Evolutionary conservation across 2,888 invertebrate species (phyloP), one percentile per base, ranked within the genome.

Genomic region (Nymphalis c-album): DNA sequence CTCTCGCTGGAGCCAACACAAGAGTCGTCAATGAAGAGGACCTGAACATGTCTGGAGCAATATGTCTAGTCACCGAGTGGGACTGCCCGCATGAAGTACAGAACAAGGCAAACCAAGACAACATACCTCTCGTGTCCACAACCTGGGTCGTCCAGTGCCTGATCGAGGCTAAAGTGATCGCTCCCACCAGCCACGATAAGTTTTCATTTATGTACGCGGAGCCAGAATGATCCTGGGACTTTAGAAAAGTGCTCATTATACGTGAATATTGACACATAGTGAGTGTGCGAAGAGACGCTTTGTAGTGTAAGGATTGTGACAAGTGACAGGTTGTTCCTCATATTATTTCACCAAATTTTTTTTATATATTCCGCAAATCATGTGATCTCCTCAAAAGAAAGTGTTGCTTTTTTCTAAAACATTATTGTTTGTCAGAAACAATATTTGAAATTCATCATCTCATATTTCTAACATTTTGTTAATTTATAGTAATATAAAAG

Each of bases 111-210:
- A 88, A 90, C 64, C 87, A 93, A 63, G 93, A 94, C 76, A 91
- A 89, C 66, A 89, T 94, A n/a, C 95, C 95, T 0, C 77, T 96
- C 0, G 94, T 96, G 0, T 94, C 95, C 0, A 94, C 95, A 0
- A 93, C 93, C 2, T 96, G 96, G 96, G 88, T 96, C 1, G 92
- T 94, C 6, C 95, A 96, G 76, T 94, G 94, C 74, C 85, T 96
- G 50, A 94, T 96, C 69, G 94, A 94, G 75, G 94, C 94, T 2
- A 88, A 90, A 64, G 83, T 92, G 47, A 84, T 93, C 71, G 76
- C 85, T 0, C 91, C 93, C 8, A 90, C 92, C 75, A 84, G 87
- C 68, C 93, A 94, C 81, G 85, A 86, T 59, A 92, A 88, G 83
- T 93, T 93, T 77, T 92, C 91, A 71, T 93, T 94, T 74, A 93